Conservation (phyloP, 2,797 vertebrate species). For the Staurois parvus region DNA sequence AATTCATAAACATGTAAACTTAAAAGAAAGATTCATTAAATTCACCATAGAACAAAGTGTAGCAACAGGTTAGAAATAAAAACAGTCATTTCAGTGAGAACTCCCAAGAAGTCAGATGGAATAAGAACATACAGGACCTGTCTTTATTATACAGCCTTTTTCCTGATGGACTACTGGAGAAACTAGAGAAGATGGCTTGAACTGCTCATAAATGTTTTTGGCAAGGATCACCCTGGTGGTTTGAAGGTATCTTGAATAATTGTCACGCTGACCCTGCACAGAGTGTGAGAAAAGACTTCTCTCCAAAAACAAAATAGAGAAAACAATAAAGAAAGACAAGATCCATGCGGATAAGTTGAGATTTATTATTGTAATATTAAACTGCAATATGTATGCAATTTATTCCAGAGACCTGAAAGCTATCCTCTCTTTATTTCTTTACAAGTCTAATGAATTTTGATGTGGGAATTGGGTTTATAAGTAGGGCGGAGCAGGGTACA, state of each 20-base stretch:
- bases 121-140: constrained; percentile 5
- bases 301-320: constrained; percentile 25
- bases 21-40: no score
- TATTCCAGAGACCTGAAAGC: constrained; percentile 35
- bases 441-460: constrained; percentile 7
- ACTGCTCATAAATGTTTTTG: constrained; percentile 47
- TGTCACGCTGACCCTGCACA: constrained; percentile 46
- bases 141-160: constrained; percentile 13
- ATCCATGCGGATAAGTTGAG: constrained; percentile 35
- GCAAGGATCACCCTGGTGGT: constrained; percentile 35
- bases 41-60: neutral
- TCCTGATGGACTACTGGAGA: constrained; percentile 6
- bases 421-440: constrained; percentile 5
- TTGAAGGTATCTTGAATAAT: constrained; percentile 53
- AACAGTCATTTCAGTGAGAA: neutral
- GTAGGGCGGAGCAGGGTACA: neutral
- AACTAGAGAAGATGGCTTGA: constrained; percentile 6
- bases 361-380: constrained; percentile 55
- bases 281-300: constrained; percentile 36
- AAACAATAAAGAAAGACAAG: constrained; percentile 35
- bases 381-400: constrained; percentile 38
- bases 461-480: constrained; percentile 35
- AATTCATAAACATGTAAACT: no score
- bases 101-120: neutral
- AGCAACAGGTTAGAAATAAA: neutral